A percentile compares a stretch with the other conserved stretches of the same genome.
Conservation (phyloP, 2,113 vertebrate genomes). For the Spilogale gracilis region DNA sequence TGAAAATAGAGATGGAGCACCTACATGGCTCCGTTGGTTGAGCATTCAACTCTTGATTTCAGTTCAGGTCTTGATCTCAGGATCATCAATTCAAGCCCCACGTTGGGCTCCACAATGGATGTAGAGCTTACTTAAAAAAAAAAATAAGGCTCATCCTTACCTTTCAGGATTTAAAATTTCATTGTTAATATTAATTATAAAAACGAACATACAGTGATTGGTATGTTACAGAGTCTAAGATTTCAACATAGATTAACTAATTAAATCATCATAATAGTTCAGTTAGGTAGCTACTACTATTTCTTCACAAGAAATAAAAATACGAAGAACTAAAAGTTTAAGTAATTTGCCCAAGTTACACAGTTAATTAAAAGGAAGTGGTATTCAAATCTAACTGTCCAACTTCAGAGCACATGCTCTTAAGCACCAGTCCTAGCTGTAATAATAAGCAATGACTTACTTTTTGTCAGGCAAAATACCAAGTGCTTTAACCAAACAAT, state of each 20-base stretch:
- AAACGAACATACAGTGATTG: background rate
- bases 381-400: background rate
- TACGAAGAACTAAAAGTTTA: background rate
- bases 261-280: background rate
- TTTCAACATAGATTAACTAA: background rate
- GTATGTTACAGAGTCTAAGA: background rate
- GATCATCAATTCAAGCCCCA: background rate
- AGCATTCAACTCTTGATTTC: background rate
- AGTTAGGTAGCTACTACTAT: background rate
- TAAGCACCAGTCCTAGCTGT: background rate
- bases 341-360: background rate
- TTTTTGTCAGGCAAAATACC: background rate
- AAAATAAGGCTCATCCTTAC: background rate
- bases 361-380: background rate
- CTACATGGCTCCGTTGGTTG: background rate
- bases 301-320: background rate
- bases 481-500: constrained; percentile 19
- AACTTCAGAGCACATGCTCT: background rate
- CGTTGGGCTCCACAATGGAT: background rate
- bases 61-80: background rate
- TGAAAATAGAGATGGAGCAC: background rate
- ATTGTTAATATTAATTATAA: background rate
- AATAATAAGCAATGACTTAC: constrained; percentile 2
- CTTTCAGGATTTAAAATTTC: background rate
- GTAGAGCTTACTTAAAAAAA: background rate